These are phyloP conservation scores for Brachyptera putata DNA, from an alignment of 2,888 invertebrate genomes.

Conservation along the genomic window DNA sequence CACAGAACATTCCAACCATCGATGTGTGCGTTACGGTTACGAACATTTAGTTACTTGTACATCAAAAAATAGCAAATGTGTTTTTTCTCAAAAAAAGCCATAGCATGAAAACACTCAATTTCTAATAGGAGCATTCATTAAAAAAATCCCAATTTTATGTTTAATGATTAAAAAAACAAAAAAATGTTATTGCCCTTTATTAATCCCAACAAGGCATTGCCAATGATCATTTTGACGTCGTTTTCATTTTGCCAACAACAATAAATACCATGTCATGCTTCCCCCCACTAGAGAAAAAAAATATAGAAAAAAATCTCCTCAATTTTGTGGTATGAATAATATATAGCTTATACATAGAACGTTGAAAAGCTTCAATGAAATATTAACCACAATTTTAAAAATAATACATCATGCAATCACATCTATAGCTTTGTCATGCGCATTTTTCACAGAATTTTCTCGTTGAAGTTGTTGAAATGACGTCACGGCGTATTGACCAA, in stretches of 20 bases:
- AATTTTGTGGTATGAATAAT: too few relatives aligned
- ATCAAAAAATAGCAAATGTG: too few relatives aligned
- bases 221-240: slow-evolving; percentile 22
- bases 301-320: too few relatives aligned
- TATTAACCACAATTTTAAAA: too few relatives aligned
- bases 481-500: slow-evolving; percentile 27
- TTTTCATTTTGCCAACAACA: not conserved
- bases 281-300: too few relatives aligned
- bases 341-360: too few relatives aligned
- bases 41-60: too few relatives aligned
- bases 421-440: not conserved
- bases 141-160: not conserved
- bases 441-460: not conserved
- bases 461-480: slow-evolving; percentile 1
- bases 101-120: slow-evolving; percentile 1
- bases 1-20: too few relatives aligned
- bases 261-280: not conserved
- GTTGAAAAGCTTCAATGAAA: too few relatives aligned
- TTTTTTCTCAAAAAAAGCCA: not conserved
- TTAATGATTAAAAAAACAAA: not conserved
- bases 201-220: slow-evolving; percentile 26
- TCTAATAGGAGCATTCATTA: slow-evolving; percentile 3
- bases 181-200: slow-evolving; percentile 3
- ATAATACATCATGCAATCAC: too few relatives aligned
- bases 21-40: too few relatives aligned